Base-by-base conservation (phyloP, 2,113 vertebrate genomes). In the Pachypanchax playfairii region DNA sequence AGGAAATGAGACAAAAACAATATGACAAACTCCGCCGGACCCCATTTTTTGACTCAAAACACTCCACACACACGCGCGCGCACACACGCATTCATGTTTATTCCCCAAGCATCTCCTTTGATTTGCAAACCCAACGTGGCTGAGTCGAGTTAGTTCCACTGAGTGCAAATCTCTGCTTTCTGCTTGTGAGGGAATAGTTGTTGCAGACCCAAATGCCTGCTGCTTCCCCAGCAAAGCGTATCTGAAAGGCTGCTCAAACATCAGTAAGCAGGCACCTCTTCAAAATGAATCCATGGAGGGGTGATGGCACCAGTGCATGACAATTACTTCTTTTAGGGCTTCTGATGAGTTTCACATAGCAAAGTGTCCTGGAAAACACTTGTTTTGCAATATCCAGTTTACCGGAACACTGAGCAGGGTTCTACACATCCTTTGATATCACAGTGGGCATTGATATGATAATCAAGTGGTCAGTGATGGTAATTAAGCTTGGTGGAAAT, bases 1-100 rank as follows among this genome's bases (percentile, higher is more conserved):
- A 55, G 77, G 70, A 83, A 84, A 81, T 80, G 77, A 89, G 78
- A 85, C 81, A 76, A 85, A 89, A 81, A 81, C 80, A 90, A 88
- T 67, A 74, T 72, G 79, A 82, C 71, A 79, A 80, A 83, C 77
- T 85, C 70, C 63, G 76, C 61, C 12, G 38, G 63, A 73, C 58
- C 54, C 54, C 2, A 4, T 79, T 78, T 71, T 65, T 66, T 85
- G 81, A 83, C 73, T 59, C 22, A 35, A 38, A 59, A 61, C 65
- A 38, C 70, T 28, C 31, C 36, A 39, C 33, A 36, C 10, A 39
- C 33, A 36, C 10, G 8, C 39, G 33, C 2, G n/a, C 58, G 33
- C 62, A 21, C 18, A 13, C 24, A n/a, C 60, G 25, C 39, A 6
- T 9, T 5, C 20, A n/a, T 3, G 2, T 33, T 64, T 57, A 56